Base-by-base conservation (phyloP, 1,140 invertebrate genomes). In the Ceratoteleas bidentatus region DNA sequence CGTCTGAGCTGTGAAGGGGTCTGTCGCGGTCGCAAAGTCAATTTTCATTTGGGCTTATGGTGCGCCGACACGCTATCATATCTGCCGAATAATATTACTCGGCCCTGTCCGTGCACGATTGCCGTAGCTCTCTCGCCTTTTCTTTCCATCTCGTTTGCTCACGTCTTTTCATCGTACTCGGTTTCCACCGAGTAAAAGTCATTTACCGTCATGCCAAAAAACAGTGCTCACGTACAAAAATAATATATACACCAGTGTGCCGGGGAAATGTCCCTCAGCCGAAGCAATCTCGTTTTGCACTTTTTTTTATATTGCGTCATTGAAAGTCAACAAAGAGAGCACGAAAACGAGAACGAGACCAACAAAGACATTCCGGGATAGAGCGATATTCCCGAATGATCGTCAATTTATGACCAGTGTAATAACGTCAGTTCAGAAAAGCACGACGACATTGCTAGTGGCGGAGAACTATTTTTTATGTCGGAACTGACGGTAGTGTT, bases 11-110 rank as follows among this genome's bases (percentile, higher is more conserved):
- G 81, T 64, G 62, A 77, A 83, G 80, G 84, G 84, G 74, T 80
- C 57, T 70, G 34, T 65, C 60, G 82, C 69, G 70, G 79, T 85
- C 84, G 69, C 73, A 72, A 84, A 87, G 86, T 88, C 87, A 88
- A 87, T 87, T 87, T 87, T 87, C 86, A 87, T 88, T 87, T 87
- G 82, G 79, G 84, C 80, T 88, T 85, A 87, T 84, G 87, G 87
- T 72, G 87, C 83, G 86, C 84, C 82, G 74, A 65, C 86, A 88
- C 85, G 86, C 85, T 87, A 87, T 86, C 87, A 87, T 88, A 86
- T 86, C 87, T 85, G 66, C 83, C 84, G 83, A 87, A 87, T 86
- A 81, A 86, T 87, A 86, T 86, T 85, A 81, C 76, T 58, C 54
- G 72, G 68, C 40, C 68, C 54, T 75, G 78, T 75, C 65, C 79